Evolutionary conservation across 92 coral and sea anemone genomes (phyloP), one percentile per base, ranked within the genome.

Genomic region (Palythoa grandiflora): DNA sequence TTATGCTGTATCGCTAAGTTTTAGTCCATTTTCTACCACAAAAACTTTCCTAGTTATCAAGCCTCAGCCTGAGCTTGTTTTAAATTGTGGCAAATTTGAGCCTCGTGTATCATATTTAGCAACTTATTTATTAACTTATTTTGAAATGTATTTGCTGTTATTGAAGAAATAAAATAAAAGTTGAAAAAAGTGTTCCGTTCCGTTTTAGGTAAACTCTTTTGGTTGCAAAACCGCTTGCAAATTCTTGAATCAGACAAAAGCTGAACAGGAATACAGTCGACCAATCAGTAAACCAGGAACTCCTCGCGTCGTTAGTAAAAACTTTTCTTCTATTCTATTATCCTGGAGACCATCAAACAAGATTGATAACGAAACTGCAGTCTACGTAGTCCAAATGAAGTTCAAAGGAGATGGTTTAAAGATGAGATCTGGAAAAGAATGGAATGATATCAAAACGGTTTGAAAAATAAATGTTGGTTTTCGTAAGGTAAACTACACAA

Each of bases 321-420:
- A 80, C 52, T 53, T 87, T 21, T 86, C 81, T 8, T 76, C 74
- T 0, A 71, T 93, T 54, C 40, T 87, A 15, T 68, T 93, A 74
- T 60, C 93, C 16, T 93, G 96, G 96, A 80, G 68, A 70, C 90
- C 89, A 38, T 79, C 91, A 38, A 68, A 54, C 20, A 87, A 51
- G 38, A 53, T 21, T 28, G 38, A 84, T 16, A 93, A 37, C 73
- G 92, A 92, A 4, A 86, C 89, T 4, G 79, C 91, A 38, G 92
- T 93, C 38, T 93, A 93, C 52, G n/a, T 91, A 57, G 52, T 93
- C 71, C 81, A 75, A 19, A 83, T 60, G 88, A n/a, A 28, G 17
- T 81, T 48, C 15, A 37, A 15, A 9, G 93, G 95, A 13, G 94
- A 92, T 21, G 37, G 19, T 3, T 68, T 68, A 68, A 7, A 68